Percentiles rank a stretch among this genome's conserved stretches.
These are phyloP conservation scores for Platypus cylindrus DNA, from an alignment of 2,888 invertebrate genomes.

Conservation along the genomic window DNA sequence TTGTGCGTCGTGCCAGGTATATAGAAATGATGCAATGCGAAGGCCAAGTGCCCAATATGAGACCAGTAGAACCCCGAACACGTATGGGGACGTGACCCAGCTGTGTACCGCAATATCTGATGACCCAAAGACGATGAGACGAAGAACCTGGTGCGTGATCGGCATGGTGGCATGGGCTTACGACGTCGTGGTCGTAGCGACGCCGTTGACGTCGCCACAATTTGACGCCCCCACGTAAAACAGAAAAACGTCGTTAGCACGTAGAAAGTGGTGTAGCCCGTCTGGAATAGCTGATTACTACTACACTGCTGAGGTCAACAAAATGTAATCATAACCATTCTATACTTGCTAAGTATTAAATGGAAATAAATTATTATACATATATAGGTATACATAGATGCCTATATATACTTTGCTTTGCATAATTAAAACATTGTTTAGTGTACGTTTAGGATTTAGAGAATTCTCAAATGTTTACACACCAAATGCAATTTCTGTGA, in stretches of 20 bases:
- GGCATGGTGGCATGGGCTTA: conserved; percentile 24
- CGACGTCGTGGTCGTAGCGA: conserved; percentile 17
- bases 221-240: conserved; percentile 8
- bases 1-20: conserved; percentile 1
- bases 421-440: too few species aligned
- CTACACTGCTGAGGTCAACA: conserved; percentile 7
- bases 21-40: too few species aligned
- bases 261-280: conserved; percentile 11
- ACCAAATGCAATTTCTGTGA: too few species aligned
- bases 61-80: conserved; percentile 33
- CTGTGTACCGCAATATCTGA: conserved; percentile 33
- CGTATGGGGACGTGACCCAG: conserved; percentile 35
- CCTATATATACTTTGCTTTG: too few species aligned
- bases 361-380: too few species aligned
- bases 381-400: too few species aligned
- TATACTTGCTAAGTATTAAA: too few species aligned
- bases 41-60: conserved; percentile 24
- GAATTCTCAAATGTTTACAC: too few species aligned
- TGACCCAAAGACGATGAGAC: conserved; percentile 33
- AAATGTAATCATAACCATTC: too few species aligned
- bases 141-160: conserved; percentile 28
- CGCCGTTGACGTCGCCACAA: conserved; percentile 7
- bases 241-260: conserved; percentile 12
- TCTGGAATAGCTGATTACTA: conserved; percentile 14
- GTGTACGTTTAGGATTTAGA: too few species aligned